Evolutionary conservation across 2,113 vertebrate species (phyloP).

Genomic region (Phylloscopus trochilus): DNA sequence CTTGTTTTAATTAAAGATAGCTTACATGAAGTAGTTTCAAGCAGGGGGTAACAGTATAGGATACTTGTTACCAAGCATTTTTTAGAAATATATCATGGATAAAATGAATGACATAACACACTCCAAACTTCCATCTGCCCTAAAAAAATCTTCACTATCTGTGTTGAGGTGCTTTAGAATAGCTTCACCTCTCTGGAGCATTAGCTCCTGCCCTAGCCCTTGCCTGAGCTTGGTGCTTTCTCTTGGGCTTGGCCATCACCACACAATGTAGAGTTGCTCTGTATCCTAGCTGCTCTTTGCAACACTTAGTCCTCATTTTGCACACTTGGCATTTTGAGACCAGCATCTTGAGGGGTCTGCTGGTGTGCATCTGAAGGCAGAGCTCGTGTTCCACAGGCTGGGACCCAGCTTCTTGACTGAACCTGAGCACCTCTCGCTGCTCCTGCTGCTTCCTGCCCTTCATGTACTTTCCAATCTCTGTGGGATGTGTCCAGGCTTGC

Average conservation of each 20-base stretch:
- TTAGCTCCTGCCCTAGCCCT: not conserved
- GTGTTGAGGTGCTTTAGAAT: not conserved
- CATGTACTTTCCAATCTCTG: not conserved
- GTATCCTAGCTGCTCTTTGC: not conserved
- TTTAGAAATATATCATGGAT: not conserved
- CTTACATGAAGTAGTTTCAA: not conserved
- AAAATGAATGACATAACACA: not conserved
- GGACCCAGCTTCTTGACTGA: not conserved
- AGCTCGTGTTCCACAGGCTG: not conserved
- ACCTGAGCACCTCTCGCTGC: fast-evolving
- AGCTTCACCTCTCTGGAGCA: not conserved
- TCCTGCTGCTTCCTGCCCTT: not conserved
- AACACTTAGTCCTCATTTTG: fast-evolving
- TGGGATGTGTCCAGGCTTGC: not conserved
- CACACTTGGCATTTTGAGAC: not conserved
- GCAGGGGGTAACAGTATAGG: not conserved
- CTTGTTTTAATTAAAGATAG: conserved; percentile 46
- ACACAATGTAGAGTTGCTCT: fast-evolving
- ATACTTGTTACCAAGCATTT: not conserved
- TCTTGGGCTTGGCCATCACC: not conserved
- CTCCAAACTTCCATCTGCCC: not conserved
- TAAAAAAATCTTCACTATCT: not conserved
- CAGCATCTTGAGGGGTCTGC: not conserved
- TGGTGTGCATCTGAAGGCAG: not conserved
- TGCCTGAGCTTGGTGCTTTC: not conserved